phyloP scores from a whole-genome alignment of 2,888 invertebrate species.

The Lamproptera curius region DNA sequence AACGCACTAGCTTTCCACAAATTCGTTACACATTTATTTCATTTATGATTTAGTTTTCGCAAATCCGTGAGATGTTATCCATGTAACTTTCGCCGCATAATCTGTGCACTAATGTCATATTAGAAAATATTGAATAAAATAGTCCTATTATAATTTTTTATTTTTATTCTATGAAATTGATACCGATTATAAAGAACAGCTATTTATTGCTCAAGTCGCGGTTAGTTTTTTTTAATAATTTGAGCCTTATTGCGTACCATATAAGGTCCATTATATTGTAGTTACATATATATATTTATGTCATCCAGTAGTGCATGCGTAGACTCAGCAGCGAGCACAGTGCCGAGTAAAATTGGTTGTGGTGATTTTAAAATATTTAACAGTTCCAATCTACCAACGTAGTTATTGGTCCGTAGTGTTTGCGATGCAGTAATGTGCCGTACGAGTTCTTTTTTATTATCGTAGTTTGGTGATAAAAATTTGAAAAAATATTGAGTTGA shows the following conservation, averaged over 20 bases:
- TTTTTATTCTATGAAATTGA: too few relatives aligned
- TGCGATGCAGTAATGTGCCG: slow-evolving; percentile 70
- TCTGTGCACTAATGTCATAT: too few relatives aligned
- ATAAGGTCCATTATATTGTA: too few relatives aligned
- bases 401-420: slow-evolving; percentile 45
- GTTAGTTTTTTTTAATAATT: too few relatives aligned
- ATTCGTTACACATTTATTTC: background rate
- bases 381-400: slow-evolving; percentile 37
- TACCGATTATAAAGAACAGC: too few relatives aligned
- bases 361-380: slow-evolving; percentile 55
- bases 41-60: background rate
- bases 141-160: too few relatives aligned
- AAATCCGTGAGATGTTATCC: too few relatives aligned
- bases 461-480: slow-evolving; percentile 32
- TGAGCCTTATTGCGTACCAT: too few relatives aligned
- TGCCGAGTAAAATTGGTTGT: slow-evolving; percentile 73
- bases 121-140: too few relatives aligned
- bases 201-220: too few relatives aligned
- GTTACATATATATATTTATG: too few relatives aligned
- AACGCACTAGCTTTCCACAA: background rate
- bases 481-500: background rate
- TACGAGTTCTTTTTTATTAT: slow-evolving; percentile 67
- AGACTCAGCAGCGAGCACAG: slow-evolving; percentile 57
- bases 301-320: slow-evolving; percentile 74
- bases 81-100: too few relatives aligned